Evolutionary conservation across 1,140 invertebrate species (phyloP), one percentile per base, ranked within the genome.

Genomic region (Rhopalosiphum padi): DNA sequence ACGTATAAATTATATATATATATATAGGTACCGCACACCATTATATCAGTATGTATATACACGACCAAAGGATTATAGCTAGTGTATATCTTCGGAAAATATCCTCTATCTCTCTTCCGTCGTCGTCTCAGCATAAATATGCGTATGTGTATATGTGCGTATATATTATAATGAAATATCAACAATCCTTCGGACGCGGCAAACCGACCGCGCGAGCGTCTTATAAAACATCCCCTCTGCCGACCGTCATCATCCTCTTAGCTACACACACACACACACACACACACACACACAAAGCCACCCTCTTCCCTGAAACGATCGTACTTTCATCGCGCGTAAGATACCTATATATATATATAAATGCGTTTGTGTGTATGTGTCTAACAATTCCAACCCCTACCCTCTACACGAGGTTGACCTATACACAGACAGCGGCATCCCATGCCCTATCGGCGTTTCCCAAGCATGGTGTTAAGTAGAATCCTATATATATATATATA

Each of bases 81-180:
- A 9, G 37, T 68, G 90, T 91, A 30, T 91, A 91, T 68, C 90
- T 91, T 91, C 43, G n/a, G 90, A 35, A 83, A 82, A 83, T 51
- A 43, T 48, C 43, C 30, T n/a, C 43, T 30, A 30, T 43, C 46
- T 43, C 18, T 51, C 46, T 0, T n/a, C 87, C 23, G 37, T 41
- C 11, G 48, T 51, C 23, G 37, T 41, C 11, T 55, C 51, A 25
- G 30, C 53, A 55, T 37, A 68, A 68, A 68, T 68, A 68, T 30
- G 30, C 4, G 15, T 68, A 68, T n/a, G 60, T 68, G 30, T 68
- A 68, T 68, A 30, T 60, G 25, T 60, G 55, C 55, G 30, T 46
- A 30, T 30, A n/a, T n/a, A 48, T 18, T 48, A 35, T 91, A 93
- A 93, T 93, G 91, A 93, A 93, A 93, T 93, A 93, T 93, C 91